phyloP scores from a whole-genome alignment of 2,888 invertebrate genomes.

The Meloe dianella region DNA sequence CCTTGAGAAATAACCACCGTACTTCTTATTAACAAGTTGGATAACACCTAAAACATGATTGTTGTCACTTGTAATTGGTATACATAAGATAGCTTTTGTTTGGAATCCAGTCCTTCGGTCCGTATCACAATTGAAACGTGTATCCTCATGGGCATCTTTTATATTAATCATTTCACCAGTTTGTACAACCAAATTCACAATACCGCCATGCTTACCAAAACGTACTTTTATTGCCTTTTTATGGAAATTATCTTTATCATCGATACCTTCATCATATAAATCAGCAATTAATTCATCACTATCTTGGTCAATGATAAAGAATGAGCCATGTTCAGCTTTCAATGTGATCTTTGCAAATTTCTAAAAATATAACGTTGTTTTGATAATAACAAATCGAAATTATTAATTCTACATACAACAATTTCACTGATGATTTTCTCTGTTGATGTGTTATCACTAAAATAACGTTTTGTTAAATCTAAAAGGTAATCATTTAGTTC shows the following conservation, averaged over 20 bases:
- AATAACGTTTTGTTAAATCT: slow-evolving; percentile 60
- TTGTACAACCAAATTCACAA: slow-evolving; percentile 63
- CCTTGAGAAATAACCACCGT: slow-evolving; percentile 59
- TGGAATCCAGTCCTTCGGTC: slow-evolving; percentile 65
- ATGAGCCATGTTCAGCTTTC: slow-evolving; percentile 65
- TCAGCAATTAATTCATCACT: slow-evolving; percentile 62
- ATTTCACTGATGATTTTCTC: slow-evolving; percentile 68
- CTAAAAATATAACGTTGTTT: slow-evolving; percentile 48
- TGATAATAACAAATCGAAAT: background rate
- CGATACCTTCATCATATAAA: slow-evolving; percentile 66
- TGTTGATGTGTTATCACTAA: slow-evolving; percentile 63
- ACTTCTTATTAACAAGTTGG: slow-evolving; percentile 65
- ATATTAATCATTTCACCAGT: slow-evolving; percentile 63
- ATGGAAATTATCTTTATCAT: slow-evolving; percentile 59
- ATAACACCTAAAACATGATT: slow-evolving; percentile 59
- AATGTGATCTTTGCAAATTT: slow-evolving; percentile 66
- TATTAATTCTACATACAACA: slow-evolving; percentile 58
- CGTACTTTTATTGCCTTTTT: slow-evolving; percentile 63
- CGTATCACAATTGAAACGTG: slow-evolving; percentile 62
- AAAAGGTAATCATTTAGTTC: slow-evolving; percentile 57
- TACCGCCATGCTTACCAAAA: slow-evolving; percentile 61
- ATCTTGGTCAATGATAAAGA: slow-evolving; percentile 64
- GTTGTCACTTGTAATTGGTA: slow-evolving; percentile 63
- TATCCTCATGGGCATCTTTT: slow-evolving; percentile 64
- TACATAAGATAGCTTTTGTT: slow-evolving; percentile 63